Conservation (phyloP, 1,140 invertebrate genomes). For the Harpegnathos saltator region DNA sequence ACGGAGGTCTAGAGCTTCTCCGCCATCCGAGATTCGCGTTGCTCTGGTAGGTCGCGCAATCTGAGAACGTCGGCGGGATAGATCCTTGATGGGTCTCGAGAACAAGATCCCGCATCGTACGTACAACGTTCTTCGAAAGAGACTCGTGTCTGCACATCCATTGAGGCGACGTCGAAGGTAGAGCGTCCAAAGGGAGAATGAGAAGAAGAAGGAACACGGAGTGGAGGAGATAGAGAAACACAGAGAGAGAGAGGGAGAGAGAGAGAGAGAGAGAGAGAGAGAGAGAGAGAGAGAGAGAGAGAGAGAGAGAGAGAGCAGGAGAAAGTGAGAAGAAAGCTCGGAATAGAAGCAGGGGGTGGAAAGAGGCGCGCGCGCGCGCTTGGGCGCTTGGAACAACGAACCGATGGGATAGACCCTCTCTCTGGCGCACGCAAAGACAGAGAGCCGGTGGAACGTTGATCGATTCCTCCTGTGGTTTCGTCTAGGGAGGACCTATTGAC, state of each 20-base stretch:
- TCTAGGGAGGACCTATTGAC: constrained; percentile 68
- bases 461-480: constrained; percentile 65
- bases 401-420: constrained; percentile 44
- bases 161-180: constrained; percentile 47
- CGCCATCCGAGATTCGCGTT: constrained; percentile 22
- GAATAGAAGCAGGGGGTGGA: constrained; percentile 10
- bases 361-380: constrained; percentile 26
- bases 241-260: not conserved
- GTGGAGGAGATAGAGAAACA: not conserved
- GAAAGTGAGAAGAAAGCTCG: no score
- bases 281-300: no score
- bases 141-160: constrained; percentile 60
- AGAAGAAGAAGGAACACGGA: no score
- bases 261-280: no score
- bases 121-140: constrained; percentile 54
- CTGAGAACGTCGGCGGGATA: constrained; percentile 45
- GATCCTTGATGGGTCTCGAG: constrained; percentile 55
- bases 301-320: not conserved
- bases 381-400: constrained; percentile 53
- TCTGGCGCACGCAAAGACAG: constrained; percentile 35
- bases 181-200: constrained; percentile 2
- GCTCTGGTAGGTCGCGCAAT: constrained; percentile 38
- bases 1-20: not conserved
- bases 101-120: constrained; percentile 51
- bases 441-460: constrained; percentile 70